Base-by-base conservation (phyloP, 1,140 invertebrate genomes). In the Sycophila sp. region DNA sequence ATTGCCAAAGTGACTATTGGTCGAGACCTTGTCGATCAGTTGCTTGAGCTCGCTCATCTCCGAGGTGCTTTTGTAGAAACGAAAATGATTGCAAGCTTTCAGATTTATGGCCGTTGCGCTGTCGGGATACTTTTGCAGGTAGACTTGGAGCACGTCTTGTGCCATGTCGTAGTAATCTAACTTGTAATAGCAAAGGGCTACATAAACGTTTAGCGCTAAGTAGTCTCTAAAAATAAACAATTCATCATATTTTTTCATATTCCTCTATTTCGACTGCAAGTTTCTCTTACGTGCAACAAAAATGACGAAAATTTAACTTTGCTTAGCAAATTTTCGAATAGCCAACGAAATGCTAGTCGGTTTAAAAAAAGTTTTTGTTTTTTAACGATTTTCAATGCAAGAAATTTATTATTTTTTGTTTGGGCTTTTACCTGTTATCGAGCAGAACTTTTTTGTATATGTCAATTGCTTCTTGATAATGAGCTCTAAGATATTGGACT, bases 391-490 rank as follows among this genome's bases (percentile, higher is more conserved):
- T n/a, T n/a, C n/a, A n/a, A n/a, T n/a, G n/a, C n/a, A n/a, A n/a
- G 10, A 38, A 28, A 26, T 19, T 64, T 1, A 30, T 53, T n/a
- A n/a, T n/a, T n/a, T n/a, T n/a, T n/a, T n/a, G n/a, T n/a, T n/a
- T n/a, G n/a, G 0, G 4, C 26, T 55, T n/a, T n/a, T 80, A 94
- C 94, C 94, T 93, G 86, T 98, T 97, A 75, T 97, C 95, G 1
- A 97, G 82, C 15, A 99, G 86, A 56, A 99, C 90, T 73, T 95
- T 91, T 85, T 99, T 99, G 81, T 99, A 99, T 75, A 99, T 96
- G 85, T 99, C 98, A 75, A 99, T 99, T 24, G 98, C 97, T 86
- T 99, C 98, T 85, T 99, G 97, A 84, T 98, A 99, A 83, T 99
- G 97, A 38, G 93, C 93, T 38, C 97, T 88, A 47, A 99, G 87